phyloP scores from a whole-genome alignment of 2,113 vertebrate genomes.

The Mormyrus lacerda region DNA sequence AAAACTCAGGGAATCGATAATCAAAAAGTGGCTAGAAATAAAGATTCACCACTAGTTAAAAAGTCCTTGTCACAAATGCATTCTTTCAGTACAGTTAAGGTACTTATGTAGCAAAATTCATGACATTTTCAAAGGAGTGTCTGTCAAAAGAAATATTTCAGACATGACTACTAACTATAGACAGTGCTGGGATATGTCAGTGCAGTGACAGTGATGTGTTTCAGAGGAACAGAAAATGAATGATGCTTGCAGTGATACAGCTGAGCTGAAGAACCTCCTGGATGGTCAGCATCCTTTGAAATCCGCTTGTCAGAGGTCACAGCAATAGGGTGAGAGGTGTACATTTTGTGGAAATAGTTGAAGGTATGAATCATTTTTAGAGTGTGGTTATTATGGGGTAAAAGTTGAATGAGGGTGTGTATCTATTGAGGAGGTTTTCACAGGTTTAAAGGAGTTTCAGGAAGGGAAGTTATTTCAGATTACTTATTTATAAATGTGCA shows the following conservation, averaged over 20 bases:
- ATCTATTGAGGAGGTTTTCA: not conserved
- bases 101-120: not conserved
- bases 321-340: not conserved
- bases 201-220: constrained; percentile 42
- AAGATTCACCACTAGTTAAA: not conserved
- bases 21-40: not conserved
- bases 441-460: not conserved
- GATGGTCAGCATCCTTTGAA: too few species aligned
- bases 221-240: constrained; percentile 32
- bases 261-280: not conserved
- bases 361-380: not conserved
- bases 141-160: constrained; percentile 45
- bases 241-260: not conserved
- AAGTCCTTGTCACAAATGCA: not conserved
- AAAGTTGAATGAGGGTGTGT: not conserved
- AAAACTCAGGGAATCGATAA: not conserved
- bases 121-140: constrained; percentile 26
- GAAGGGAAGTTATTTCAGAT: not conserved
- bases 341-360: not conserved
- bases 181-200: constrained; percentile 36
- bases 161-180: constrained; percentile 53
- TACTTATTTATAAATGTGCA: not conserved
- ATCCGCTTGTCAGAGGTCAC: not conserved
- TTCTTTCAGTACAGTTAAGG: not conserved
- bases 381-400: not conserved